Evolutionary conservation across 2,797 vertebrate genomes (phyloP).

Genomic region (Pyrocephalus nanus): DNA sequence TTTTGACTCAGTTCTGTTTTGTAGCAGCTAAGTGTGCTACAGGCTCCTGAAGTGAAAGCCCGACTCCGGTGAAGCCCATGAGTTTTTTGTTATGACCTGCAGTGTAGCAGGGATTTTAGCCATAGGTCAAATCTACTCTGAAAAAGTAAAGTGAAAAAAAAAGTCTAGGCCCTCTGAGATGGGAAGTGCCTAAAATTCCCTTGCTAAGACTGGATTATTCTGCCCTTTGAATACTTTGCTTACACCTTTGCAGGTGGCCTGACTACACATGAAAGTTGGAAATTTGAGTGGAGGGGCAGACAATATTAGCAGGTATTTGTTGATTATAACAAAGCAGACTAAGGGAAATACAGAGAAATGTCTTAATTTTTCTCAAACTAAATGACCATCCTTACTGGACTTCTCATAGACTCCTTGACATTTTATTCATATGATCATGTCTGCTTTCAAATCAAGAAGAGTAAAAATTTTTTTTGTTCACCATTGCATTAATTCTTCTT

Average conservation of each 20-base stretch:
- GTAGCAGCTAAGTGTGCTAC: neutral
- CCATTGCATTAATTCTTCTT: neutral
- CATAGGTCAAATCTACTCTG: neutral
- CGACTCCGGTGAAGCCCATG: neutral
- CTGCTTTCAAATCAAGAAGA: neutral
- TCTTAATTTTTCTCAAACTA: neutral
- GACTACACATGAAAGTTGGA: neutral
- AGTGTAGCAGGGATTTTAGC: neutral
- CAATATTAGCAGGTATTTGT: neutral
- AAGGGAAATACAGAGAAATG: neutral
- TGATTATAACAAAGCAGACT: neutral
- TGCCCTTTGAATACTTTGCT: slow-evolving; percentile 6
- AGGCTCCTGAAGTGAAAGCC: neutral
- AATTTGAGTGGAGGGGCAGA: neutral
- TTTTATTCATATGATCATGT: neutral
- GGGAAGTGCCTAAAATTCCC: neutral
- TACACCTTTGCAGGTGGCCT: neutral
- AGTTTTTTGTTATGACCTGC: neutral
- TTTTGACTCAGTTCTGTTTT: neutral
- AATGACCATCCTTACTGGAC: neutral
- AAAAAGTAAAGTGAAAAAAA: neutral
- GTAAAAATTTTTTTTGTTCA: neutral
- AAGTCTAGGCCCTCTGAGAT: neutral
- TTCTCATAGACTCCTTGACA: neutral
- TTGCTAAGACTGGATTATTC: neutral